phyloP scores from a whole-genome alignment of 2,888 invertebrate genomes.

The Tetanocera ferruginea region DNA sequence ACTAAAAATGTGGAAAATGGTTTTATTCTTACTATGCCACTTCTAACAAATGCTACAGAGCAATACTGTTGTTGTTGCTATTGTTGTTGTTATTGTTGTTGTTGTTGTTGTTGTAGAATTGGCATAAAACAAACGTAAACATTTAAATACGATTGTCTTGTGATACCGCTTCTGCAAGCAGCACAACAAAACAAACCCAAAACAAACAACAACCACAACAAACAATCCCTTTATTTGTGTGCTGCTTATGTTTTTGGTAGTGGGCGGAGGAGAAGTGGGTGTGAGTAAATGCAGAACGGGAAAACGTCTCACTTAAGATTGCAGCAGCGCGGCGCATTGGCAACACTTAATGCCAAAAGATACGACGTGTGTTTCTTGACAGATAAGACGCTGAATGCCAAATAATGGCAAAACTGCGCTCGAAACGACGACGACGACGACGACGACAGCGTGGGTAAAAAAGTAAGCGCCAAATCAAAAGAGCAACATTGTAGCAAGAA shows the following conservation, averaged over 20 bases:
- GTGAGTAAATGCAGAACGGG: not conserved
- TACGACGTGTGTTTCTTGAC: slow-evolving; percentile 62
- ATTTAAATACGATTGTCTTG: slow-evolving; percentile 44
- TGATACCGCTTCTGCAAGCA: not conserved
- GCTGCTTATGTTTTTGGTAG: not conserved
- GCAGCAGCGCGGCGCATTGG: not conserved
- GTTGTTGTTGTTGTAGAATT: slow-evolving; percentile 28
- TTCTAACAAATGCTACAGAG: not conserved
- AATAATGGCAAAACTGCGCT: slow-evolving; percentile 33
- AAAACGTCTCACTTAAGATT: slow-evolving; percentile 14
- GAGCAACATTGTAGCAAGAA: slow-evolving; percentile 11
- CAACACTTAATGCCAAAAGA: slow-evolving; percentile 47
- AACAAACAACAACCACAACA: not conserved
- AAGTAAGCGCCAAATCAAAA: slow-evolving; percentile 2
- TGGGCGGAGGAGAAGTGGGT: not conserved
- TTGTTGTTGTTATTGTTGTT: not conserved
- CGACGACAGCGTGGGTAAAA: not conserved
- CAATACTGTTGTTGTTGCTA: not conserved
- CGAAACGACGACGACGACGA: not conserved
- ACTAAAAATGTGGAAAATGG: slow-evolving; percentile 10
- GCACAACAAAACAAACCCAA: slow-evolving; percentile 4
- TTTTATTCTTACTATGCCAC: not conserved
- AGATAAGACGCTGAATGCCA: slow-evolving; percentile 58
- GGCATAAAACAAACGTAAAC: slow-evolving; percentile 44
- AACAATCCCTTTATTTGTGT: not conserved